These are phyloP conservation scores for Crotalus horridus DNA, from an alignment of 2,113 vertebrate species.

Conservation along the genomic window DNA sequence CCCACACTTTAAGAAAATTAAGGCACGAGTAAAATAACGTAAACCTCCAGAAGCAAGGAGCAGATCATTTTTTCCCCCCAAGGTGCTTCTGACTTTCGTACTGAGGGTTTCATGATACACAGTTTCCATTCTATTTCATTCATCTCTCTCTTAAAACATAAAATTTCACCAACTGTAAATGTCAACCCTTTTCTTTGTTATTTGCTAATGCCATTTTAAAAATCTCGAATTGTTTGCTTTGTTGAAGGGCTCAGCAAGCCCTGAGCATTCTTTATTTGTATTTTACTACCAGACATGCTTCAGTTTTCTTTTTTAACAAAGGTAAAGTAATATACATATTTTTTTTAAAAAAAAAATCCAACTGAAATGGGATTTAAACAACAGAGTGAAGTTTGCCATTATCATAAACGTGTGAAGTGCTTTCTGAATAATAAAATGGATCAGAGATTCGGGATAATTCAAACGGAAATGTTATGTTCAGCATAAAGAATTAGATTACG, in stretches of 20 bases:
- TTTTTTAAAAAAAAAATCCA: constrained; percentile 59
- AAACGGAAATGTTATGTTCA: constrained; percentile 84
- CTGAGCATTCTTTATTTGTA: constrained; percentile 79
- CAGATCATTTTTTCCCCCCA: not conserved
- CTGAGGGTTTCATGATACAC: constrained; percentile 69
- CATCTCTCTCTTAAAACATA: constrained; percentile 76
- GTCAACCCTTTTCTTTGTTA: constrained; percentile 82
- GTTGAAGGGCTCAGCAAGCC: constrained; percentile 76
- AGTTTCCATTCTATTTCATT: constrained; percentile 76
- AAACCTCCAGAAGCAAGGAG: constrained; percentile 45
- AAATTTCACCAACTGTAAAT: constrained; percentile 85
- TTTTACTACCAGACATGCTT: constrained; percentile 72
- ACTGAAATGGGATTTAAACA: constrained; percentile 81
- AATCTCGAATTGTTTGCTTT: constrained; percentile 75
- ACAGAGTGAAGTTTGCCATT: constrained; percentile 77
- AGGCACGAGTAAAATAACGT: constrained; percentile 23
- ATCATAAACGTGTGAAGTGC: constrained; percentile 81
- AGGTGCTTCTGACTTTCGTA: constrained; percentile 55
- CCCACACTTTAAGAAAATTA: constrained; percentile 13
- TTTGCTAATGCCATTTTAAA: constrained; percentile 82
- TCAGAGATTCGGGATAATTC: constrained; percentile 83
- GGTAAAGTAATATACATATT: constrained; percentile 64
- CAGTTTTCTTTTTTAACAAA: constrained; percentile 47
- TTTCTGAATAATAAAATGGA: constrained; percentile 83
- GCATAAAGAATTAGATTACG: constrained; percentile 82